Percentiles rank a stretch among this genome's conserved stretches.
These are phyloP conservation scores for Rafetus swinhoei DNA, from an alignment of 2,113 vertebrate genomes.

Conservation along the genomic window DNA sequence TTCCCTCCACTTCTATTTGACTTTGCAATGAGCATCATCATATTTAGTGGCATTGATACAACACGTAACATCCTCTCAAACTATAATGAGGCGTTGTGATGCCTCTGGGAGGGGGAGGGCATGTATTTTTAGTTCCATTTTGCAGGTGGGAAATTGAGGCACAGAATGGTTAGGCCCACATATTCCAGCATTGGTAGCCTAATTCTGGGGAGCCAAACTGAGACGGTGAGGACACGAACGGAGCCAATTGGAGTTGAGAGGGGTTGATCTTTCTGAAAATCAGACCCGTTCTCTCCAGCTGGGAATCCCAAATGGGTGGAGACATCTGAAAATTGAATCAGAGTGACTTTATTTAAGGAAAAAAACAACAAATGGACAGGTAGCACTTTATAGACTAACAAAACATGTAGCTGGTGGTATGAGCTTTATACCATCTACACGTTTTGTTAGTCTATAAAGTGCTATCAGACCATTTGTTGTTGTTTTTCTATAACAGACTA, in stretches of 20 bases:
- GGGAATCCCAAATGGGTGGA: background rate
- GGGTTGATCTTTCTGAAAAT: background rate
- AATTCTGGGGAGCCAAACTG: background rate
- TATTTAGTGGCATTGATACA: background rate
- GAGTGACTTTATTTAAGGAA: background rate
- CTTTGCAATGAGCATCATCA: background rate
- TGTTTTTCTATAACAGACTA: too few relatives aligned
- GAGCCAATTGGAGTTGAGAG: background rate
- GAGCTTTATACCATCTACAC: too few relatives aligned
- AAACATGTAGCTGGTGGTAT: too few relatives aligned
- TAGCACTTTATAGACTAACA: too few relatives aligned
- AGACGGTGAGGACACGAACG: background rate
- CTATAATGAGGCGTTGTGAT: background rate
- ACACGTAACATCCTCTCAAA: background rate
- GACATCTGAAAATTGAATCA: accelerated
- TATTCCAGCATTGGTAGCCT: background rate
- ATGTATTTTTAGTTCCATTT: background rate
- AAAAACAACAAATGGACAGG: too few relatives aligned
- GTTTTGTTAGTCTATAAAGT: too few relatives aligned
- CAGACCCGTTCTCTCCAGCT: background rate
- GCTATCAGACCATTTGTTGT: too few relatives aligned
- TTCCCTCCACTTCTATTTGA: background rate
- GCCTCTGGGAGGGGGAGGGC: background rate
- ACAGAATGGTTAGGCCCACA: background rate
- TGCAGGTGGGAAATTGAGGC: background rate